Percentiles rank a stretch among this genome's conserved stretches.
Conservation (phyloP, 1,140 invertebrate genomes). For the Drosophila tropicalis region DNA sequence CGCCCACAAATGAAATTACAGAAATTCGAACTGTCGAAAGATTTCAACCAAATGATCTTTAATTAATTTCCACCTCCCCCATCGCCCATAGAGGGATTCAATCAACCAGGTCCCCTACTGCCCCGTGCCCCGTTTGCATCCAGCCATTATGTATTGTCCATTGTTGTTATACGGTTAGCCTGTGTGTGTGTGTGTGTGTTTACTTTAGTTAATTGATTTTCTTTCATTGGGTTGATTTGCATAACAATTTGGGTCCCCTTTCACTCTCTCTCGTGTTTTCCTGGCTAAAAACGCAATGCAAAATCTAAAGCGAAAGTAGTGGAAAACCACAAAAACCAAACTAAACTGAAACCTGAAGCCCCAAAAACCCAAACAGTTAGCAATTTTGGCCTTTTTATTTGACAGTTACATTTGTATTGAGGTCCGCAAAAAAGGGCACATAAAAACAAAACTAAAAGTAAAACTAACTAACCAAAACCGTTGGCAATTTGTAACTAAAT, state of each 20-base stretch:
- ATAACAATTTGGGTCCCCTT: conserved; percentile 52
- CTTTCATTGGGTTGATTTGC: conserved; percentile 76
- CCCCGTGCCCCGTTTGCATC: neutral
- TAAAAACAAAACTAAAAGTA: conserved; percentile 10
- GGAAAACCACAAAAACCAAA: conserved; percentile 42
- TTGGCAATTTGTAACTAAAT: conserved; percentile 48
- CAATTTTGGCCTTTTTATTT: conserved; percentile 42
- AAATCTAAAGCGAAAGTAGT: conserved; percentile 46
- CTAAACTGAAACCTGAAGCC: neutral
- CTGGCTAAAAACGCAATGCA: conserved; percentile 24
- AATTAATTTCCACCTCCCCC: conserved; percentile 67
- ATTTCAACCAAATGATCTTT: conserved; percentile 70
- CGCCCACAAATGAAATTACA: conserved; percentile 15
- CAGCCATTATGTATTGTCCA: conserved; percentile 28
- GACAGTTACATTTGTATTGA: conserved; percentile 17
- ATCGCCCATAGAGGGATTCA: conserved; percentile 19
- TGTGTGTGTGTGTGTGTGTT: conserved; percentile 58
- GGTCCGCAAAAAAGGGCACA: neutral
- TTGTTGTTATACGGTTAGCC: conserved; percentile 38
- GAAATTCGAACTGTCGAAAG: conserved; percentile 47
- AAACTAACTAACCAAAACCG: conserved; percentile 36
- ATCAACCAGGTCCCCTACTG: neutral
- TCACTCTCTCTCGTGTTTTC: neutral
- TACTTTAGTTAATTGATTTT: conserved; percentile 79
- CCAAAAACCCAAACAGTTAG: conserved; percentile 22